Conservation (phyloP, 2,888 invertebrate genomes). For the Sarcophaga caerulescens region DNA sequence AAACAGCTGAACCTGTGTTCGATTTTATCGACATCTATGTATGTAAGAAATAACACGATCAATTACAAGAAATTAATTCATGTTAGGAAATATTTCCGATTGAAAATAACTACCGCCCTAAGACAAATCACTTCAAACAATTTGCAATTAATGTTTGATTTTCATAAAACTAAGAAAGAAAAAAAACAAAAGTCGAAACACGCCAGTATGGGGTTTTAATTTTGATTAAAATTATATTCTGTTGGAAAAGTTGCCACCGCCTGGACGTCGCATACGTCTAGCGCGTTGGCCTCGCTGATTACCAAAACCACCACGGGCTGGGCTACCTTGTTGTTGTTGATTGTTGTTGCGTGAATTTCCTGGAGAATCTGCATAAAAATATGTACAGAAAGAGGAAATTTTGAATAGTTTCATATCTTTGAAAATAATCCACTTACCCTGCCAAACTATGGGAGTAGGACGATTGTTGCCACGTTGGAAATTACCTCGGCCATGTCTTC, state of each 20-base stretch:
- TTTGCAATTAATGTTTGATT: conserved; percentile 3
- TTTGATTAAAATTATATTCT: conserved; percentile 58
- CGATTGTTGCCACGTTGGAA: conserved; percentile 80
- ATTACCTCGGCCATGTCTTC: conserved; percentile 77
- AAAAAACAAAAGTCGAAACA: conserved; percentile 4
- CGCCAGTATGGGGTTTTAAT: conserved; percentile 2
- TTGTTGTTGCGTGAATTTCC: conserved; percentile 72
- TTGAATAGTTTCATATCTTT: background rate
- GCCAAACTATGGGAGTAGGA: conserved; percentile 86
- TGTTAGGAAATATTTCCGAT: background rate
- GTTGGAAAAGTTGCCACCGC: conserved; percentile 62
- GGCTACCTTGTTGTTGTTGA: conserved; percentile 73
- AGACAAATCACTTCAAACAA: conserved; percentile 24
- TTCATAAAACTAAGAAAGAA: background rate
- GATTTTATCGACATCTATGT: conserved; percentile 59
- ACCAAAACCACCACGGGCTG: conserved; percentile 74
- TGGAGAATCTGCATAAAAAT: conserved; percentile 66
- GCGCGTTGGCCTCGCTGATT: conserved; percentile 77
- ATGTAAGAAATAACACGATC: background rate
- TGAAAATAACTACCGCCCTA: conserved; percentile 47
- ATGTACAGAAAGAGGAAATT: conserved; percentile 3
- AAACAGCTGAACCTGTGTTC: conserved; percentile 11
- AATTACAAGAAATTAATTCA: background rate
- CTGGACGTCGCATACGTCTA: conserved; percentile 79
- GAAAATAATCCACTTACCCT: conserved; percentile 62